Evolutionary conservation across 2,797 vertebrate species (phyloP).

Genomic region (Lithobates pipiens): DNA sequence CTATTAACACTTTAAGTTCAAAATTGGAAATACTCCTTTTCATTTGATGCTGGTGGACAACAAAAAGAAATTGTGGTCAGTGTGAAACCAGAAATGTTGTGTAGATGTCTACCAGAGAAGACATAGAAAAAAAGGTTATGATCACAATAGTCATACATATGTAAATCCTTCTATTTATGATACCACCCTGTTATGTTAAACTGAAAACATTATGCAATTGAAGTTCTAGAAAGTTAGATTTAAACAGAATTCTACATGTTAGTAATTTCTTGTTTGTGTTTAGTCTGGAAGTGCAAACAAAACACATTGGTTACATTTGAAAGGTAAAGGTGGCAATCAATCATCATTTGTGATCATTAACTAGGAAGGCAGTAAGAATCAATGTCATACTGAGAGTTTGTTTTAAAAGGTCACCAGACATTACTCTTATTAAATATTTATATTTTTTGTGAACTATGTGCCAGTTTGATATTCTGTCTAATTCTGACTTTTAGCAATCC

Average conservation of each 20-base stretch:
- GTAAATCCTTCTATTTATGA: too few relatives aligned
- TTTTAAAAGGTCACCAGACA: slow-evolving; percentile 43
- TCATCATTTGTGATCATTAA: neutral
- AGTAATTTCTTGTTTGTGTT: neutral
- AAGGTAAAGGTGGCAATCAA: neutral
- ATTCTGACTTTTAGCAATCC: neutral
- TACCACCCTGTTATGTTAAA: too few relatives aligned
- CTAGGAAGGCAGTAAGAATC: slow-evolving; percentile 4
- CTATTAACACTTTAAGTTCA: too few relatives aligned
- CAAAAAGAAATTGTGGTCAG: too few relatives aligned
- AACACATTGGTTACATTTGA: neutral
- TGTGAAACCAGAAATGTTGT: too few relatives aligned
- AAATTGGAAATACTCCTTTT: too few relatives aligned
- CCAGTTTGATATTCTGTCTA: slow-evolving; percentile 21
- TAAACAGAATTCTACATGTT: neutral
- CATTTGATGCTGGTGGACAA: too few relatives aligned
- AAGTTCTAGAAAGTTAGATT: neutral
- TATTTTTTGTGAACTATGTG: slow-evolving; percentile 25
- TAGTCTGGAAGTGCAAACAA: neutral
- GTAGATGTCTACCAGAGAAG: too few relatives aligned
- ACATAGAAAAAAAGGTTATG: neutral
- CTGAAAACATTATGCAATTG: too few relatives aligned
- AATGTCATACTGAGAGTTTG: slow-evolving; percentile 15
- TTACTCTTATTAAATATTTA: slow-evolving; percentile 39
- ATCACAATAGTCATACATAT: too few relatives aligned